Evolutionary conservation across 2,888 invertebrate species (phyloP).

Genomic region (Spialia ferax): DNA sequence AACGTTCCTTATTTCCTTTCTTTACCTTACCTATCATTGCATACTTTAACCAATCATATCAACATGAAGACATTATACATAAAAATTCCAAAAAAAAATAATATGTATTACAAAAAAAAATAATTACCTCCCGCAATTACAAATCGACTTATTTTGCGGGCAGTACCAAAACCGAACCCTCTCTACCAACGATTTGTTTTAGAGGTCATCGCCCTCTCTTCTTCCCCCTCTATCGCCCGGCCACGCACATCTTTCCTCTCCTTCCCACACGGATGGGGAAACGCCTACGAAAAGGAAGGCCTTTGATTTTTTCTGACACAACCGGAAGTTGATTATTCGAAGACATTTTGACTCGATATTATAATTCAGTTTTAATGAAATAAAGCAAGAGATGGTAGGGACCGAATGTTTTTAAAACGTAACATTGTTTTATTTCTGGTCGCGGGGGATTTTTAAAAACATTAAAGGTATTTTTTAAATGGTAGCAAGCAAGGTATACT

Average conservation of each 20-base stretch:
- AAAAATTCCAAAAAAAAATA: slow-evolving; percentile 28
- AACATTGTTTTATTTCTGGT: slow-evolving; percentile 28
- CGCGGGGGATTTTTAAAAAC: slow-evolving; percentile 23
- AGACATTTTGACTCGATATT: slow-evolving; percentile 45
- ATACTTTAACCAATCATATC: too few species aligned
- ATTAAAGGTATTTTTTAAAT: slow-evolving; percentile 29
- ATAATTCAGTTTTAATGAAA: slow-evolving; percentile 38
- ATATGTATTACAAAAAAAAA: too few species aligned
- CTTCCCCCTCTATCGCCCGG: slow-evolving; percentile 62
- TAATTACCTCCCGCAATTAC: slow-evolving; percentile 28
- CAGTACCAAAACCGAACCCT: slow-evolving; percentile 82
- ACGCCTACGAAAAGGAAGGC: slow-evolving; percentile 74
- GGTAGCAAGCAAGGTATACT: background rate
- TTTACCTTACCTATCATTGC: too few species aligned
- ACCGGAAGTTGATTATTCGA: slow-evolving; percentile 73
- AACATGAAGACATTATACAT: too few species aligned
- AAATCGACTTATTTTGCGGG: slow-evolving; percentile 57
- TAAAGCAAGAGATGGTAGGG: slow-evolving; percentile 22
- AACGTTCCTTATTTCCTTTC: too few species aligned
- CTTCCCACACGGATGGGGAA: slow-evolving; percentile 71
- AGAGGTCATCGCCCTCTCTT: slow-evolving; percentile 81
- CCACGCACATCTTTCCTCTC: slow-evolving; percentile 60
- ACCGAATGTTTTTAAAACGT: slow-evolving; percentile 39
- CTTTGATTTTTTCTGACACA: slow-evolving; percentile 65
- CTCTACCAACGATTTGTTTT: slow-evolving; percentile 84